Evolutionary conservation across 2,797 vertebrate species (phyloP), one percentile per base, ranked within the genome.

Genomic region (Urosaurus nigricauda): DNA sequence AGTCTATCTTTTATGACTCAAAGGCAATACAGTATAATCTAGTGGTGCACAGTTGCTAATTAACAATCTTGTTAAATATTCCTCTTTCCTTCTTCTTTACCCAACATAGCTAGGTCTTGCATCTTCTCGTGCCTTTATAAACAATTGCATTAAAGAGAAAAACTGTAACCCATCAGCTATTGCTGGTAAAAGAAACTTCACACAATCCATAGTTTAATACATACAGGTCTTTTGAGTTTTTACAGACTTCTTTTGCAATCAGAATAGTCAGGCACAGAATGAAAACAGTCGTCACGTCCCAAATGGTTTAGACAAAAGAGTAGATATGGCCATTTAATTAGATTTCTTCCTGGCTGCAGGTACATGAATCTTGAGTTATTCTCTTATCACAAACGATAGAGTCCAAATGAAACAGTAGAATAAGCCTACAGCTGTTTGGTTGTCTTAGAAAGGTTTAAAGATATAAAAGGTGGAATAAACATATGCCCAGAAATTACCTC

Each of bases 21-120:
- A 73, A 74, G 88, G 79, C 91, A 84, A 43, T 43, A 43, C 43
- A 43, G 60, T 77, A 47, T 79, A 0, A 0, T 58, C 19, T 84
- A 89, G 51, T 82, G 84, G 43, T n/a, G 0, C 1, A 2, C 37
- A 37, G 63, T 82, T 92, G 37, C 79, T 90, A 84, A 21, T 90
- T 35, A 68, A 90, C 60, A 8, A 78, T 71, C 73, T 77, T 74
- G 77, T 80, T 16, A 0, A 13, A 13, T 81, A 83, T 91, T 75
- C 63, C 0, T 0, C 26, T 37, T 24, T 16, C 29, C 5, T 63
- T 43, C n/a, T 56, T 40, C 37, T 79, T 71, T 56, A 21, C 14
- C 32, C 32, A 19, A 26, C 13, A 47, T 29, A 47, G 11, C 37
- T 85, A 35, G 29, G 2, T 29, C 63, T 68, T 68, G n/a, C 63